Conservation (phyloP, 1,140 invertebrate species). For the Drosophila nannoptera region DNA sequence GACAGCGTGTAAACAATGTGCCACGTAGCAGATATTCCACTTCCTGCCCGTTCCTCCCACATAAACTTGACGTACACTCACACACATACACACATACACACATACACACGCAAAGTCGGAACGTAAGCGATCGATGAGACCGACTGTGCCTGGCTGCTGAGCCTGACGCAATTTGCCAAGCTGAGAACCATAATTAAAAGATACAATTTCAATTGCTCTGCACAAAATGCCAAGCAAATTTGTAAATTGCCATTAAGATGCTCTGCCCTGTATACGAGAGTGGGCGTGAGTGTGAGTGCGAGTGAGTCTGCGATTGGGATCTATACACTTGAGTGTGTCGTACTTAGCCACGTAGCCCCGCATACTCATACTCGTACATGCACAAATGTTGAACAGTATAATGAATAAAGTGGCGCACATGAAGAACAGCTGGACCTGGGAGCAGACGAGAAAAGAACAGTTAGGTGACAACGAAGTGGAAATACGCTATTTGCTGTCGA, state of each 20-base stretch:
- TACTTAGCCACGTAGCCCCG: slow-evolving; percentile 34
- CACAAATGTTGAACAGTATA: slow-evolving; percentile 41
- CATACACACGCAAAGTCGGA: background rate
- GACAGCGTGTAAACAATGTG: slow-evolving; percentile 53
- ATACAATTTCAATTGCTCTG: slow-evolving; percentile 42
- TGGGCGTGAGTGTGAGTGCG: background rate
- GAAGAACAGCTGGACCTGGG: slow-evolving; percentile 31
- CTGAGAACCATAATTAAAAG: slow-evolving; percentile 59
- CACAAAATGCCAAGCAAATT: slow-evolving; percentile 43
- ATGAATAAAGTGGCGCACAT: slow-evolving; percentile 50
- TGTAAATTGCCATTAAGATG: slow-evolving; percentile 55
- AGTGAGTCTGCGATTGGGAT: slow-evolving; percentile 48
- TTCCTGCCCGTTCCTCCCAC: background rate
- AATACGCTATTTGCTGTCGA: background rate
- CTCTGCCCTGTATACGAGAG: slow-evolving; percentile 1
- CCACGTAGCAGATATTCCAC: slow-evolving; percentile 20
- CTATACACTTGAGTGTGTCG: slow-evolving; percentile 38
- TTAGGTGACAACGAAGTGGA: background rate
- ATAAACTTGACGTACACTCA: slow-evolving; percentile 24
- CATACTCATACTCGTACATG: background rate
- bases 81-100: background rate
- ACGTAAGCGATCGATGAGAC: slow-evolving; percentile 24
- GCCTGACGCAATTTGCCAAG: slow-evolving; percentile 55
- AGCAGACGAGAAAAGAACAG: background rate
- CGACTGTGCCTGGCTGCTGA: slow-evolving; percentile 8